Percentiles rank a stretch among this genome's conserved stretches.
These are phyloP conservation scores for Arenicola marina DNA, from an alignment of 2,888 invertebrate species.

Conservation along the genomic window DNA sequence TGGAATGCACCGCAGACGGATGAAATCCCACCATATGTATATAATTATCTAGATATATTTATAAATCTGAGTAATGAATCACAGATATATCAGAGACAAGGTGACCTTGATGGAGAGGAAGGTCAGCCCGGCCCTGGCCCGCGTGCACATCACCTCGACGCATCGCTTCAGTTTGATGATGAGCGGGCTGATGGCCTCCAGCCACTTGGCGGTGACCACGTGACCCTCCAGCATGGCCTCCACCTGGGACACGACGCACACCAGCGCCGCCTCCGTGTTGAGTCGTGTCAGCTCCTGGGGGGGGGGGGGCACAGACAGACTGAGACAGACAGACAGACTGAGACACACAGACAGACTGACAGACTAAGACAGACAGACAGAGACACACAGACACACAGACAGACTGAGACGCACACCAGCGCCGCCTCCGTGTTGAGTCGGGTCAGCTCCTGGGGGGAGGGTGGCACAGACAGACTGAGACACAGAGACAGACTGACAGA, in stretches of 20 bases:
- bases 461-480: no score
- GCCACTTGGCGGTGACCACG: constrained; percentile 64
- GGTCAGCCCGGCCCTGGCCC: constrained; percentile 79
- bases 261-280: constrained; percentile 84
- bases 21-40: no score
- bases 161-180: constrained; percentile 73
- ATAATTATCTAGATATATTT: no score
- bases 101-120: constrained; percentile 56
- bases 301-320: no score
- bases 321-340: no score
- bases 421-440: constrained; percentile 85
- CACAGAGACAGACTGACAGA: no score
- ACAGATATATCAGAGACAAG: no score
- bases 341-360: no score
- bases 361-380: no score
- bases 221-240: constrained; percentile 68
- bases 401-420: constrained; percentile 82
- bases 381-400: no score
- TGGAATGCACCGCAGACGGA: no score
- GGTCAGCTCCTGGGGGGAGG: constrained; percentile 77
- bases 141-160: constrained; percentile 57
- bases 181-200: constrained; percentile 76
- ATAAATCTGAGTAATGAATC: no score
- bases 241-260: constrained; percentile 82
- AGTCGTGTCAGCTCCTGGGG: constrained; percentile 76